A percentile compares a stretch with the other conserved stretches of the same genome.
Conservation (phyloP, 2,797 vertebrate species). For the Pseudochirops corinnae region DNA sequence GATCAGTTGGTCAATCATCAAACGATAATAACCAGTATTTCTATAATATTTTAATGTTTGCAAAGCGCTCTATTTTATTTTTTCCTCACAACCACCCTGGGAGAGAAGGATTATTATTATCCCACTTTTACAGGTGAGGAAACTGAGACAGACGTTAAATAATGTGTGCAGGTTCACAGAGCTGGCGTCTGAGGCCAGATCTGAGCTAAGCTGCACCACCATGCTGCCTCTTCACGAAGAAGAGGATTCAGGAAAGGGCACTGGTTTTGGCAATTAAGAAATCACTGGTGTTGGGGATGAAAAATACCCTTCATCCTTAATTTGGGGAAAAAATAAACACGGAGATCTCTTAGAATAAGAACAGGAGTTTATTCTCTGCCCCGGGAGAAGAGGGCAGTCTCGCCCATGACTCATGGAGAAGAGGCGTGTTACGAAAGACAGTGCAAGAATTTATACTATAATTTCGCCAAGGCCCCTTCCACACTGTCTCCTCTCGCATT, state of each 20-base stretch:
- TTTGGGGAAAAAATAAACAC: no score
- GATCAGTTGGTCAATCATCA: not conserved
- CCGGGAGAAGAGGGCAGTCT: no score
- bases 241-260: not conserved
- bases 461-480: no score
- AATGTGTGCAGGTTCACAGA: not conserved
- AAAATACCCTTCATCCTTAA: no score
- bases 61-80: not conserved
- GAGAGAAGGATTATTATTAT: not conserved
- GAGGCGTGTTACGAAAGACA: no score
- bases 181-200: not conserved
- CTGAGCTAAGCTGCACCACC: not conserved
- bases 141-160: not conserved
- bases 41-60: not conserved
- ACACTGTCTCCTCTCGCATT: no score
- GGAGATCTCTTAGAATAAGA: no score
- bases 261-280: not conserved
- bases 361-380: no score
- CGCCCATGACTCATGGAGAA: no score
- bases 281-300: not conserved
- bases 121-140: not conserved
- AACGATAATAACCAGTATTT: not conserved
- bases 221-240: not conserved
- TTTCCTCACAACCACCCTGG: not conserved
- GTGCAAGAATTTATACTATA: no score